Percentiles rank a stretch among this genome's conserved stretches.
phyloP scores from a whole-genome alignment of 2,113 vertebrate genomes.

The Apus apus region DNA sequence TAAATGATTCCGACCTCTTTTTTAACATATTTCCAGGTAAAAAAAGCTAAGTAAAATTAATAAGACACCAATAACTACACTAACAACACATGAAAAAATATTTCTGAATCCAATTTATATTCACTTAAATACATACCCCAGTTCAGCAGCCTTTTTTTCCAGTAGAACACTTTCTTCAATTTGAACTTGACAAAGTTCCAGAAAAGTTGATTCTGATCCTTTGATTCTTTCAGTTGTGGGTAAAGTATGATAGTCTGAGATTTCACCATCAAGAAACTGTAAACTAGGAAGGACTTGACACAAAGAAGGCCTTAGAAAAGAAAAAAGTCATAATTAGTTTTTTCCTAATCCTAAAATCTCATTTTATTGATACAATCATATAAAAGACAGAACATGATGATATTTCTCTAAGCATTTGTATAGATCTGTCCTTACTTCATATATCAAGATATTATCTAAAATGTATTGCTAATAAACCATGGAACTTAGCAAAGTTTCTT shows the following conservation, averaged over 20 bases:
- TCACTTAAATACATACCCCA: slow-evolving; percentile 74
- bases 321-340: background rate
- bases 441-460: background rate
- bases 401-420: background rate
- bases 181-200: slow-evolving; percentile 83
- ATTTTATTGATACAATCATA: background rate
- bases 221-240: slow-evolving; percentile 23
- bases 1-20: background rate
- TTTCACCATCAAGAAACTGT: slow-evolving; percentile 77
- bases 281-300: slow-evolving; percentile 77
- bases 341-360: background rate
- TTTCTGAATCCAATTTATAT: background rate
- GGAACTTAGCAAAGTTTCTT: background rate
- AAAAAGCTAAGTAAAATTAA: background rate
- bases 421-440: background rate
- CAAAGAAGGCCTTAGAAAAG: slow-evolving; percentile 76
- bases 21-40: background rate
- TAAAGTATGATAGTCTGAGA: slow-evolving; percentile 33
- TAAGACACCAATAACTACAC: background rate
- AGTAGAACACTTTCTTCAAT: slow-evolving; percentile 76
- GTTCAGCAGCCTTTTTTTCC: slow-evolving; percentile 63
- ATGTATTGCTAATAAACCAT: background rate
- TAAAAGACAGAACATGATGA: background rate
- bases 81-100: background rate
- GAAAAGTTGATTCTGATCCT: slow-evolving; percentile 69